These are phyloP conservation scores for Drosophila atripex DNA, from an alignment of 2,888 invertebrate species.

Conservation along the genomic window DNA sequence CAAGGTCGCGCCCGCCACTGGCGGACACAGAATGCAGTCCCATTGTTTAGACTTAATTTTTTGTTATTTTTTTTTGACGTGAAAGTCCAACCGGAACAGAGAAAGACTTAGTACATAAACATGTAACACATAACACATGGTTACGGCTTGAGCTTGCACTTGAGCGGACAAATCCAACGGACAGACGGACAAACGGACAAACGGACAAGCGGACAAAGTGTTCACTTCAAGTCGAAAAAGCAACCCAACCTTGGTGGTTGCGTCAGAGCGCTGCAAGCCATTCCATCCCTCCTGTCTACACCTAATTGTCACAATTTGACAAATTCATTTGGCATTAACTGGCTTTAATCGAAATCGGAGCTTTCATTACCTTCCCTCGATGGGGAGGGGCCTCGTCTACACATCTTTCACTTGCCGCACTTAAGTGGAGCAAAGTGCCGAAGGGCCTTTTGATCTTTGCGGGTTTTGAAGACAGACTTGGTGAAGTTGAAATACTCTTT, in stretches of 20 bases:
- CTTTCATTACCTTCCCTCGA: constrained; percentile 58
- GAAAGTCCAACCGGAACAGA: constrained; percentile 56
- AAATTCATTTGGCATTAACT: constrained; percentile 66
- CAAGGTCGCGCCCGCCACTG: constrained; percentile 55
- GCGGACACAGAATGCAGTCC: constrained; percentile 60
- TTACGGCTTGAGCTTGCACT: background rate
- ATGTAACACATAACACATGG: constrained; percentile 11
- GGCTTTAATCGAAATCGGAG: constrained; percentile 26
- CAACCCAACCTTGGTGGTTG: constrained; percentile 67
- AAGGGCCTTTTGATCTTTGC: constrained; percentile 4
- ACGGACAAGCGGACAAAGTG: background rate
- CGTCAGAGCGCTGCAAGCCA: constrained; percentile 52
- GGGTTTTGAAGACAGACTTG: background rate
- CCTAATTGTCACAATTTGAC: constrained; percentile 71
- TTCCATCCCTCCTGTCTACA: constrained; percentile 46
- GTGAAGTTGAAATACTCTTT: background rate
- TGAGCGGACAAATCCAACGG: background rate
- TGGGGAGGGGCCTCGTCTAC: background rate
- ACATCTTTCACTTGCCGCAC: constrained; percentile 70
- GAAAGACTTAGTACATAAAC: constrained; percentile 10
- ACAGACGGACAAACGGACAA: background rate
- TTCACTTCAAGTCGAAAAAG: background rate
- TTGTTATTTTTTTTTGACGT: background rate
- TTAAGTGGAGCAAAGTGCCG: constrained; percentile 58
- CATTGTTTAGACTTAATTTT: constrained; percentile 54